phyloP scores from a whole-genome alignment of 2,888 invertebrate species.

The Micoletzkya japonica region DNA sequence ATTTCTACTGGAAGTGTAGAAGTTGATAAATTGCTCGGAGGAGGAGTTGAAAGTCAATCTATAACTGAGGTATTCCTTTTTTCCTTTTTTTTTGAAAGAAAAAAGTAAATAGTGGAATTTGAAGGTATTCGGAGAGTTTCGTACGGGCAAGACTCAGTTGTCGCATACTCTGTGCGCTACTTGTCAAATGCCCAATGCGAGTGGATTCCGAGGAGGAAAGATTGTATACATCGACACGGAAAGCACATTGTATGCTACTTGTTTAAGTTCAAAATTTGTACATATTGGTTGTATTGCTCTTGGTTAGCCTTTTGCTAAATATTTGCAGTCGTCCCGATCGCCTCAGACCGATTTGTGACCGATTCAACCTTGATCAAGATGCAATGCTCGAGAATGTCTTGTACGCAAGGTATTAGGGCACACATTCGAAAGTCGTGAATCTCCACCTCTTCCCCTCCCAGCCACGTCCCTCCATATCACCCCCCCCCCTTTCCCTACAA shows the following conservation, averaged over 20 bases:
- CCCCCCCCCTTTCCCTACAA: too few relatives aligned
- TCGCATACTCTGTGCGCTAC: slow-evolving; percentile 81
- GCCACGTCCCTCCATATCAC: too few relatives aligned
- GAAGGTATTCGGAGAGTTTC: slow-evolving; percentile 76
- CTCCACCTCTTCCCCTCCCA: too few relatives aligned
- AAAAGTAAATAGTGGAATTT: not conserved
- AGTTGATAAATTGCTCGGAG: slow-evolving; percentile 70
- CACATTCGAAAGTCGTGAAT: too few relatives aligned
- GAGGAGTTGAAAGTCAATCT: slow-evolving; percentile 75
- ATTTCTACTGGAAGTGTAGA: slow-evolving; percentile 71
- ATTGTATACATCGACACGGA: slow-evolving; percentile 82
- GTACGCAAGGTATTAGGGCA: slow-evolving; percentile 75
- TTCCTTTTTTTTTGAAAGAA: not conserved
- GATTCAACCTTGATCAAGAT: slow-evolving; percentile 77
- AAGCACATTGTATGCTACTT: slow-evolving; percentile 77
- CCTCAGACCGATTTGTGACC: slow-evolving; percentile 75
- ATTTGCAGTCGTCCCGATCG: slow-evolving; percentile 68
- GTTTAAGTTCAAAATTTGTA: slow-evolving; percentile 38
- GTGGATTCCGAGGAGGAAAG: slow-evolving; percentile 76
- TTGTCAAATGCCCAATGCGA: slow-evolving; percentile 75
- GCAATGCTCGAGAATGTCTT: slow-evolving; percentile 79
- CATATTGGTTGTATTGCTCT: slow-evolving; percentile 39
- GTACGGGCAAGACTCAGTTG: slow-evolving; percentile 81
- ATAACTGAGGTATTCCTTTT: slow-evolving; percentile 75
- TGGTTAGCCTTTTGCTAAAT: not conserved